Conservation (phyloP, 2,888 invertebrate genomes). For the Bhutanitis thaidina region DNA sequence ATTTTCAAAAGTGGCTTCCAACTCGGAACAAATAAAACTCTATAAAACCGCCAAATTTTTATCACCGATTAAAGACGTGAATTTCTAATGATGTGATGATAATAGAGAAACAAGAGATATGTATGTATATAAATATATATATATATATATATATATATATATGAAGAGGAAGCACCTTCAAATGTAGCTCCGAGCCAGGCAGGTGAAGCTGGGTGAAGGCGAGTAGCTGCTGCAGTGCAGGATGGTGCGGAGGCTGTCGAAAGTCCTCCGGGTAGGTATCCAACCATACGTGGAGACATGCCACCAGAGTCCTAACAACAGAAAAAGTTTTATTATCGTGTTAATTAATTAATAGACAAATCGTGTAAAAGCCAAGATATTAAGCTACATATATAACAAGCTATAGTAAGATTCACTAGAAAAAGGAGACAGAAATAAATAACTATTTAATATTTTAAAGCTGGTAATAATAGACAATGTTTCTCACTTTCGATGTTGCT, state of each 20-base stretch:
- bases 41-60: too few species aligned
- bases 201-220: conserved; percentile 91
- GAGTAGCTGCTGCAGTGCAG: conserved; percentile 89
- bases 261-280: conserved; percentile 98
- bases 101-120: too few species aligned
- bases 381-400: too few species aligned
- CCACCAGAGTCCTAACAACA: conserved; percentile 87
- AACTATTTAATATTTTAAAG: not conserved
- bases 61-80: too few species aligned
- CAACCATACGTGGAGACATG: conserved; percentile 97
- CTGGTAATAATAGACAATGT: not conserved
- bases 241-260: conserved; percentile 88
- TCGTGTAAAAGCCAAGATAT: too few species aligned
- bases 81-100: too few species aligned
- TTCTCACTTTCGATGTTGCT: conserved; percentile 85
- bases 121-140: too few species aligned
- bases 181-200: conserved; percentile 91
- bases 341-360: conserved; percentile 3
- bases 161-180: conserved; percentile 63
- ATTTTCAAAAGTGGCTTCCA: too few species aligned
- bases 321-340: not conserved
- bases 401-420: conserved; percentile 1
- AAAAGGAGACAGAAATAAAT: not conserved
- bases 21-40: too few species aligned
- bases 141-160: too few species aligned